Percentiles rank a stretch among this genome's conserved stretches.
Evolutionary conservation across 35 echinoderm and acorn worm genomes (phyloP).

Genomic region (Apostichopus californicus): DNA sequence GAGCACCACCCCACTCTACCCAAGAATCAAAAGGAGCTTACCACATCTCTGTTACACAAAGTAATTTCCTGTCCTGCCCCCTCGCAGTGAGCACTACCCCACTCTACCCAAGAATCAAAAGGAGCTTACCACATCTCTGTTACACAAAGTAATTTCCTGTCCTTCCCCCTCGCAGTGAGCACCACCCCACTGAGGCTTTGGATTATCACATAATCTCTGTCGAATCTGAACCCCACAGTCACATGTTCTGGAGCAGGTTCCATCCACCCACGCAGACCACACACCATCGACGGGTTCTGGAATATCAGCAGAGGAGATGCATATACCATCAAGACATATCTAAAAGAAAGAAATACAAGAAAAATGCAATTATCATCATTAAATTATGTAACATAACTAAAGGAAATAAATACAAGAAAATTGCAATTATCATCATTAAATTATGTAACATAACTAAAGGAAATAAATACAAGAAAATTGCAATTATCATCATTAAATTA

Average conservation of each 20-base stretch:
- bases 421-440: background rate
- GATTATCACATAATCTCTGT: constrained; percentile 14
- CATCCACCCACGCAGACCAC: constrained; percentile 3
- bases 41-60: background rate
- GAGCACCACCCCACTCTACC: too few relatives aligned
- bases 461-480: background rate
- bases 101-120: background rate
- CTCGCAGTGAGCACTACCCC: constrained; percentile 14
- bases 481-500: background rate
- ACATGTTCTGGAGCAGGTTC: constrained; percentile 23
- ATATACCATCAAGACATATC: constrained; percentile 15
- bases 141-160: background rate
- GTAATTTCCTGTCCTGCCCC: constrained; percentile 4
- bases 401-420: background rate
- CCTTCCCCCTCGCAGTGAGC: constrained; percentile 36
- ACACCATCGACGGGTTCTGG: constrained; percentile 4
- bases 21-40: too few relatives aligned
- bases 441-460: background rate
- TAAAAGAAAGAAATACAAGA: background rate
- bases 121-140: background rate
- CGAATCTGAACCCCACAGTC: constrained; percentile 32
- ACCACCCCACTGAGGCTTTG: constrained; percentile 21
- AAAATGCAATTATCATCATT: background rate
- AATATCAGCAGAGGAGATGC: background rate
- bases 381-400: too few relatives aligned